Base-by-base conservation (phyloP, 2,113 vertebrate genomes). In the Thamnophis sirtalis region DNA sequence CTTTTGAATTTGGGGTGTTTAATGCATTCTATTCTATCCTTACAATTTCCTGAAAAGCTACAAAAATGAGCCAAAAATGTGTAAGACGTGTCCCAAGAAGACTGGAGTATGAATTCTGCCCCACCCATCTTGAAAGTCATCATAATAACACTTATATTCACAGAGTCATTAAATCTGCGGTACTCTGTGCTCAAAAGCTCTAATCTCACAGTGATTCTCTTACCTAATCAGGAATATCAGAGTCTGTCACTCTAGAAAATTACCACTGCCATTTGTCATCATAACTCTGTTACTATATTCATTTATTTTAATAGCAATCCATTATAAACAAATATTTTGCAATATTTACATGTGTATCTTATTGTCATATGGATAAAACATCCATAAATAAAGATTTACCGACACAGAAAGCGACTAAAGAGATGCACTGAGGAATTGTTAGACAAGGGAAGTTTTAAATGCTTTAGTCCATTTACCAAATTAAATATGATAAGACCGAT, bases 401-500 rank as follows among this genome's bases (percentile, higher is more conserved):
- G 33, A 80, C 21, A 38, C 2, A 38, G 68, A 80, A 80, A 17
- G 13, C 22, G n/a, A 93, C 24, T 33, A 28, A 51, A 97, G 95
- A 93, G 93, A 84, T 49, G 24, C 86, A 92, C 49, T 9, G 50
- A 95, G 93, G 9, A 89, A 84, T 51, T 1, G 6, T 80, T 86
- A 94, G 56, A 9, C 49, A 84, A 86, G 94, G 94, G 94, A 96
- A 94, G 89, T 96, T 84, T 92, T 89, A 96, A 93, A 93, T 51
- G 50, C 48, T 93, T 91, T 68, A 92, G 86, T 95, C 56, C 93
- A 96, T 86, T 87, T 94, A 94, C 21, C 0, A 89, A 89, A 94
- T 93, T 60, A 5, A 63, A 89, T 96, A 90, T 0, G 6, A 60
- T 94, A 96, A 96, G 95, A 96, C 88, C 92, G 92, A 96, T 97